Evolutionary conservation across 2,797 vertebrate genomes (phyloP).

Genomic region (Darevskia nairensis): DNA sequence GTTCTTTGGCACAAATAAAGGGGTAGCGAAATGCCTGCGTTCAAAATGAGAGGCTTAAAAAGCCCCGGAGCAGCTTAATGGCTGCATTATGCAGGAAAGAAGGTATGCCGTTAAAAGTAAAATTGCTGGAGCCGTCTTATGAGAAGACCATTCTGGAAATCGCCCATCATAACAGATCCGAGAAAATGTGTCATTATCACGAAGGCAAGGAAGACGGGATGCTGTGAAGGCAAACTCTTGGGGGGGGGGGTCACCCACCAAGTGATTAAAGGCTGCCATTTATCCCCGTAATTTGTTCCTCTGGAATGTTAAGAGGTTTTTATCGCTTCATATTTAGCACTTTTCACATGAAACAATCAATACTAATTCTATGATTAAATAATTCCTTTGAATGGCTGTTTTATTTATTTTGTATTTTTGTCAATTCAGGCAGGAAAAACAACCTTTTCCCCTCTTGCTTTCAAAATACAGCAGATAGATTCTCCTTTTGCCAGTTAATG

Average conservation of each 20-base stretch:
- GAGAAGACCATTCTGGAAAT: background rate
- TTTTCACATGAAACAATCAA: constrained; percentile 54
- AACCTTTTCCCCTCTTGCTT: background rate
- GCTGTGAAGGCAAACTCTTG: background rate
- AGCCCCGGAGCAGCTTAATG: background rate
- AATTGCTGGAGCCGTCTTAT: background rate
- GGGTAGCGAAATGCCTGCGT: background rate
- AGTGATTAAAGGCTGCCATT: constrained; percentile 31
- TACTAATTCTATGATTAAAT: constrained; percentile 54
- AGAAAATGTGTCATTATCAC: constrained; percentile 8
- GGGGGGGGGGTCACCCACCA: background rate
- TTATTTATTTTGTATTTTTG: background rate
- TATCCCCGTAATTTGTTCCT: constrained; percentile 33
- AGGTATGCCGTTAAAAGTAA: background rate
- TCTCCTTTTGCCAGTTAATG: background rate
- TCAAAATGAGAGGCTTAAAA: background rate
- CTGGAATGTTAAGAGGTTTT: constrained; percentile 32
- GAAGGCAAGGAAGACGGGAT: background rate
- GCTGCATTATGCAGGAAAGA: constrained; percentile 12
- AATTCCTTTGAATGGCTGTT: constrained; percentile 7
- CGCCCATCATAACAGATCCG: background rate
- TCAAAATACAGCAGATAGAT: background rate
- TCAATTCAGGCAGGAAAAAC: accelerated
- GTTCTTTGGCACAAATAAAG: background rate
- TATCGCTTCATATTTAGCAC: constrained; percentile 33